Evolutionary conservation across 2,888 invertebrate genomes (phyloP).

Genomic region (Aproaerema taeniolella): DNA sequence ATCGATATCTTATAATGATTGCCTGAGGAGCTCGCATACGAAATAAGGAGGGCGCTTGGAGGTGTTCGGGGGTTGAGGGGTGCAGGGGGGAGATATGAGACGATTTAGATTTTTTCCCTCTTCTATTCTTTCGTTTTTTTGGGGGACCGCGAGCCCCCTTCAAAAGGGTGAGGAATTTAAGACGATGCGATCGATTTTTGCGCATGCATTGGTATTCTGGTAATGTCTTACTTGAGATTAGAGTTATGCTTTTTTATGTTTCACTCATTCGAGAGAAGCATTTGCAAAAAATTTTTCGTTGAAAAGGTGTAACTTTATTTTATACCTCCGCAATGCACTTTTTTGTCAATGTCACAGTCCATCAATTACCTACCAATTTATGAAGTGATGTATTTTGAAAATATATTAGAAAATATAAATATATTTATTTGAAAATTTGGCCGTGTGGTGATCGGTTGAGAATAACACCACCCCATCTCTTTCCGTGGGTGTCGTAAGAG

Average conservation of each 20-base stretch:
- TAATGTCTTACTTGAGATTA: slow-evolving; percentile 77
- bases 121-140: slow-evolving; percentile 77
- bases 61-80: slow-evolving; percentile 62
- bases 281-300: no score
- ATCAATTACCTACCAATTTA: no score
- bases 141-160: slow-evolving; percentile 76
- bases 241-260: slow-evolving; percentile 54
- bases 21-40: slow-evolving; percentile 78
- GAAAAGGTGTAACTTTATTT: no score
- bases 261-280: no score
- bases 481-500: no score
- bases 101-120: slow-evolving; percentile 78
- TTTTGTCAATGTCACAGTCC: no score
- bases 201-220: slow-evolving; percentile 76
- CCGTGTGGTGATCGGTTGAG: no score
- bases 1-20: slow-evolving; percentile 79
- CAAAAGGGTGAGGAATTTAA: slow-evolving; percentile 78
- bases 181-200: slow-evolving; percentile 76
- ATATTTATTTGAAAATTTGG: no score
- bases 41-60: slow-evolving; percentile 76
- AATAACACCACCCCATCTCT: no score
- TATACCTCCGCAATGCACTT: no score
- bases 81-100: slow-evolving; percentile 70
- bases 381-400: no score
- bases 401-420: no score